phyloP scores from a whole-genome alignment of 1,140 invertebrate species.

The Caligus rogercresseyi region DNA sequence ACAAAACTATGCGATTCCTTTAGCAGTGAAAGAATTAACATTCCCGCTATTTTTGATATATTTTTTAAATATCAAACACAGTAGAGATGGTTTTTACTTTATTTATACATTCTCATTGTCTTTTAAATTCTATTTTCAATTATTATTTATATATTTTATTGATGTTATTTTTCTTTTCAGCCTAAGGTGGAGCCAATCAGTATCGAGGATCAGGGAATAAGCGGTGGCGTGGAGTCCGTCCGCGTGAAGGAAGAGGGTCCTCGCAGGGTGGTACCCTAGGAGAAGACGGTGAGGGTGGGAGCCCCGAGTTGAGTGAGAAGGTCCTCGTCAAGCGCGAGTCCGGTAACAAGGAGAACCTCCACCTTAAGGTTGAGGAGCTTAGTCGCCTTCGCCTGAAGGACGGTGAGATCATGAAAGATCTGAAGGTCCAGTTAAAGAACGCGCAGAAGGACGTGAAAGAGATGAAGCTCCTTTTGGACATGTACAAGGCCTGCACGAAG shows the following conservation, averaged over 20 bases:
- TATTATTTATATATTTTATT: too few species aligned
- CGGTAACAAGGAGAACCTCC: conserved; percentile 4
- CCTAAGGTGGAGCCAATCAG: not conserved
- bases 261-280: too few species aligned
- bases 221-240: too few species aligned
- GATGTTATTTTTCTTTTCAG: not conserved
- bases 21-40: too few species aligned
- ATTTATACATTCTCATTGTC: not conserved
- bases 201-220: not conserved
- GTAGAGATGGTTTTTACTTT: too few species aligned
- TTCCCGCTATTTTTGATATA: too few species aligned
- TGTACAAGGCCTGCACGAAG: conserved; percentile 91
- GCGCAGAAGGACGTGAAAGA: conserved; percentile 76
- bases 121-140: conserved; percentile 13
- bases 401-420: conserved; percentile 23
- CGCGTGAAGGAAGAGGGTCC: too few species aligned
- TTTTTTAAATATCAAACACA: too few species aligned
- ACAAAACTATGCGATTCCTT: too few species aligned
- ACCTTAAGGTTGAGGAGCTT: conserved; percentile 19
- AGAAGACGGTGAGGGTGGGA: too few species aligned
- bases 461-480: conserved; percentile 80
- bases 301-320: too few species aligned
- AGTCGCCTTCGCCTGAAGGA: conserved; percentile 22
- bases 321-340: too few species aligned
- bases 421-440: conserved; percentile 36